Base-by-base conservation (phyloP, 2,113 vertebrate genomes). In the Plecturocebus donacophilus region DNA sequence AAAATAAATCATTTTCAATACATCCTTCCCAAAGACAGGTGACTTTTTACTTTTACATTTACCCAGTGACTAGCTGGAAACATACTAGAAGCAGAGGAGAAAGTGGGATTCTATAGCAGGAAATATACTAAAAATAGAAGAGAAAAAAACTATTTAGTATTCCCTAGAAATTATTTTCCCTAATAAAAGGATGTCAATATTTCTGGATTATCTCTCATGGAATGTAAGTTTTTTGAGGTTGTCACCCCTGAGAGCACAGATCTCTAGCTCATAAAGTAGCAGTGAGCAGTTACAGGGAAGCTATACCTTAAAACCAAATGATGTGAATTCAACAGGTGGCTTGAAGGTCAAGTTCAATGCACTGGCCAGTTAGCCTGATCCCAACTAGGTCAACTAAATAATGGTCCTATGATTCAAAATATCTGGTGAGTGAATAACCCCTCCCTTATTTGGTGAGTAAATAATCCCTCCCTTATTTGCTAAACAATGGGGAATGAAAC, bases 131-230 rank as follows among this genome's bases (percentile, higher is more conserved):
- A 25, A 92, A 91, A 40, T n/a, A 73, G 32, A 86, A 20, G 12
- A 42, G 27, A 14, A 23, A 42, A 45, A 20, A 76, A 20, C 17
- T 56, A 77, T 5, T 47, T 66, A 35, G 23, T 27, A 32, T 68
- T 89, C 77, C 87, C 35, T 27, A 79, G 61, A 93, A 93, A 97
- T 70, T 47, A 66, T 58, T 71, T 87, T 80, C 45, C 89, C 45
- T 79, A 23, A 71, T 58, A 96, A 95, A 77, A 61, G 20, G 23
- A 68, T 40, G 16, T 3, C 4, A 32, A 14, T n/a, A 73, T 58
- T 84, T 91, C 64, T 88, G 68, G 49, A 71, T 47, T 73, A 54
- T 32, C 27, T 79, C 61, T 16, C n/a, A 45, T 40, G 66, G 81
- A 70, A n/a, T 66, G 14, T 49, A 90, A 91, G 40, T 1, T 35